Percentiles rank a stretch among this genome's conserved stretches.
These are phyloP conservation scores for Linnaemya vulpina DNA, from an alignment of 2,888 invertebrate species.

Conservation along the genomic window DNA sequence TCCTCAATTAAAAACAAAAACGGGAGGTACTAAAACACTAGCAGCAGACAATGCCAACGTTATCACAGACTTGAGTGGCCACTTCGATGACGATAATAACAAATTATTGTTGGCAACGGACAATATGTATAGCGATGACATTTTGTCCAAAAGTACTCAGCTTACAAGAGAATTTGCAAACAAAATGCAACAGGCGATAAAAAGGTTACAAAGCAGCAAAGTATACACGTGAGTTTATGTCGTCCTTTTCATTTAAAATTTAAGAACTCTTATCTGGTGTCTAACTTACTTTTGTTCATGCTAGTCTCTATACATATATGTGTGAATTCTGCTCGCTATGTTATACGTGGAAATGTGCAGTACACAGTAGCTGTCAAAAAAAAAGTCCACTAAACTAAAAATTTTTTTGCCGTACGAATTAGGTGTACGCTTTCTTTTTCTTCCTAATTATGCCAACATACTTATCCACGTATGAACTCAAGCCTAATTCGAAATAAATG, in stretches of 20 bases:
- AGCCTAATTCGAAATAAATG: constrained; percentile 16
- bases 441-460: background rate
- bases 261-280: constrained; percentile 6
- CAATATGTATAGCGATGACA: constrained; percentile 61
- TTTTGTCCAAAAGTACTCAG: constrained; percentile 80
- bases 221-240: constrained; percentile 80
- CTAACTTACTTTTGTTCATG: background rate
- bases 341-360: background rate
- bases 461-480: constrained; percentile 23
- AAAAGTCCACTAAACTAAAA: background rate
- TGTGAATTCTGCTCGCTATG: background rate
- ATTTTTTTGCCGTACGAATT: too few species aligned
- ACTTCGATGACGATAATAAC: constrained; percentile 72
- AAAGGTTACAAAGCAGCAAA: constrained; percentile 77
- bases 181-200: constrained; percentile 74
- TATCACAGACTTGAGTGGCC: constrained; percentile 61
- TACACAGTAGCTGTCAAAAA: constrained; percentile 35
- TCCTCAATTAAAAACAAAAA: constrained; percentile 35
- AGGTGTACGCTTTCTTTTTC: background rate
- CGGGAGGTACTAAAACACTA: constrained; percentile 36
- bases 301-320: background rate
- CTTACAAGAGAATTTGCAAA: constrained; percentile 77
- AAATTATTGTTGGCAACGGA: constrained; percentile 14
- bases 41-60: constrained; percentile 42
- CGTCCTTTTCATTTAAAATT: constrained; percentile 33